A percentile compares a stretch with the other conserved stretches of the same genome.
Evolutionary conservation across 2,888 invertebrate genomes (phyloP).

Genomic region (Macropis europaea): DNA sequence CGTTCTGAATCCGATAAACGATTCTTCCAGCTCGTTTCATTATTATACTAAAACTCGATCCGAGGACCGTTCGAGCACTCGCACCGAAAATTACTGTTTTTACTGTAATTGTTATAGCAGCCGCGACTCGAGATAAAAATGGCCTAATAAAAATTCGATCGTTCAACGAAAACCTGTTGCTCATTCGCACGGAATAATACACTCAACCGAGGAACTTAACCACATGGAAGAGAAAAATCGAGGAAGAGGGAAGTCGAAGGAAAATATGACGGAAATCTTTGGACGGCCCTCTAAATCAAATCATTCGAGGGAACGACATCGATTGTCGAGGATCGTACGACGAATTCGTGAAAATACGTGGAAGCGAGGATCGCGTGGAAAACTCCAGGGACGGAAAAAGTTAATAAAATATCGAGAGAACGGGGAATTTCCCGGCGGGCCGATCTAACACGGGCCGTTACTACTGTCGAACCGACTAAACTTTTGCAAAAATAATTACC

Average conservation of each 20-base stretch:
- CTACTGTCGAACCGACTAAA: neutral
- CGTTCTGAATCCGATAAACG: slow-evolving; percentile 1
- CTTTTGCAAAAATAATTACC: slow-evolving; percentile 29
- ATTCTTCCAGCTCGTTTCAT: slow-evolving; percentile 23
- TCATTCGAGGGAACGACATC: no score
- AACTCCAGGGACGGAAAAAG: neutral
- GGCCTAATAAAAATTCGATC: neutral
- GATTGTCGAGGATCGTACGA: no score
- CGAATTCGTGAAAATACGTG: no score
- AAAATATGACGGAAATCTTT: no score
- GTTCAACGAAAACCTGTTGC: no score
- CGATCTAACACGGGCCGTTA: slow-evolving; percentile 12
- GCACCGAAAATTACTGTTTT: slow-evolving; percentile 35
- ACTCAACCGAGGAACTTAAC: no score
- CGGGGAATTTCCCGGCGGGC: slow-evolving; percentile 29
- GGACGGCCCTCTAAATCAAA: no score
- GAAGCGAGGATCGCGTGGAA: no score
- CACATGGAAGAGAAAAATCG: no score
- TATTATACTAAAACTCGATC: neutral
- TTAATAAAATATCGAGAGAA: neutral
- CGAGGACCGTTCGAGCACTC: slow-evolving; percentile 4
- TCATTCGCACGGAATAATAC: no score
- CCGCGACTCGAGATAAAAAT: neutral
- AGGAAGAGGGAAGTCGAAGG: no score
- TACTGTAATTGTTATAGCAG: slow-evolving; percentile 34